Conservation (phyloP, 2,888 invertebrate genomes). For the Thereva unica region DNA sequence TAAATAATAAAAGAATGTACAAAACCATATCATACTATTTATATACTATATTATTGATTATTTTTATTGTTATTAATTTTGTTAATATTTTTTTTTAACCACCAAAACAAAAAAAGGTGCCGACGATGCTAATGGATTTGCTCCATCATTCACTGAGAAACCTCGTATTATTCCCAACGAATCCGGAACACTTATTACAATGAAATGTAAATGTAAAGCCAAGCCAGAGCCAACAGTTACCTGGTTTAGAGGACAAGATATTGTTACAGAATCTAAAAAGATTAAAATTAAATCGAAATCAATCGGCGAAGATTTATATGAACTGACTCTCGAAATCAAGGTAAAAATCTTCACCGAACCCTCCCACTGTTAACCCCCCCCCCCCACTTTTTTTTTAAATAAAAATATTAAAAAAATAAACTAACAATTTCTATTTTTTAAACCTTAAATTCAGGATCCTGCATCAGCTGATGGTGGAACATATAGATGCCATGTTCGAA, state of each 20-base stretch:
- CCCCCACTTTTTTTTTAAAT: too few relatives aligned
- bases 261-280: conserved; percentile 82
- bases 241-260: conserved; percentile 91
- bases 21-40: too few relatives aligned
- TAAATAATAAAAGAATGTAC: too few relatives aligned
- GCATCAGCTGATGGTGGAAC: conserved; percentile 81
- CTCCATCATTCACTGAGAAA: conserved; percentile 97
- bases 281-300: conserved; percentile 77
- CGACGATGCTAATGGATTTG: conserved; percentile 85
- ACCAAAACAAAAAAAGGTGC: conserved; percentile 65
- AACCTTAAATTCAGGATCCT: conserved; percentile 70
- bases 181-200: conserved; percentile 93
- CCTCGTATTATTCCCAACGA: conserved; percentile 99
- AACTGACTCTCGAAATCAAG: conserved; percentile 78
- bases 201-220: conserved; percentile 95
- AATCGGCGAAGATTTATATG: conserved; percentile 83
- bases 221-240: conserved; percentile 93
- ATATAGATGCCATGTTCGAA: conserved; percentile 92
- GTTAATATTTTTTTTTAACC: neutral
- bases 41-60: too few relatives aligned
- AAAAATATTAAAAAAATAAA: too few relatives aligned
- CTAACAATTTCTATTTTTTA: conserved; percentile 11
- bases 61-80: too few relatives aligned
- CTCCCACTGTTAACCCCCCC: too few relatives aligned
- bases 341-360: conserved; percentile 60